Conservation (phyloP, 1,140 invertebrate species). For the Polypedilum pembai region DNA sequence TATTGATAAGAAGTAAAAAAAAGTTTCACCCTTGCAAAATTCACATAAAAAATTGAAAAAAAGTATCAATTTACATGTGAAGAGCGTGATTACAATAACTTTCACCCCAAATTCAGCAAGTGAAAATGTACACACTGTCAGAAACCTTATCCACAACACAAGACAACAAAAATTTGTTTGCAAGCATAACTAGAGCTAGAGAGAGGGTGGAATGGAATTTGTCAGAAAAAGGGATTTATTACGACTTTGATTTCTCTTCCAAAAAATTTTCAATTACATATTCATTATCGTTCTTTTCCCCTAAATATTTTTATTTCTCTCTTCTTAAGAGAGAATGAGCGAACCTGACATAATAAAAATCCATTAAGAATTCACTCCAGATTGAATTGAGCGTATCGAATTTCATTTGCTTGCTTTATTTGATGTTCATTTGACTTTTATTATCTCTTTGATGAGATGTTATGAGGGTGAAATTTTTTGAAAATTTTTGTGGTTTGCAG, state of each 20-base stretch:
- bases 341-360: slow-evolving; percentile 26
- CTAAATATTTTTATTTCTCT: not conserved
- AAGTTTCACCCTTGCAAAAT: not conserved
- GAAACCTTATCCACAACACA: not conserved
- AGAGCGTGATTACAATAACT: not conserved
- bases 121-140: slow-evolving; percentile 2
- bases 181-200: not conserved
- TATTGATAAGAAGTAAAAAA: not conserved
- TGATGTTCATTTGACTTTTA: slow-evolving; percentile 28
- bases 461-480: not conserved
- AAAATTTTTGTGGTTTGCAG: not conserved
- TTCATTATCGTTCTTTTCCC: slow-evolving; percentile 1
- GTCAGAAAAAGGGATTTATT: not conserved
- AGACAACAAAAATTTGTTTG: not conserved
- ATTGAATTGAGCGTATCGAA: slow-evolving; percentile 28
- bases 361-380: not conserved
- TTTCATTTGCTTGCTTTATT: slow-evolving; percentile 5
- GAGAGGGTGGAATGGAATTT: slow-evolving; percentile 24
- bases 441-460: not conserved
- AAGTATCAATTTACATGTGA: slow-evolving; percentile 22
- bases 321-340: not conserved
- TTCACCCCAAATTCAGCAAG: not conserved
- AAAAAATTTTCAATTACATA: slow-evolving; percentile 1
- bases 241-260: slow-evolving; percentile 23
- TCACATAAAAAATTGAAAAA: not conserved